Evolutionary conservation across 2,797 vertebrate species (phyloP), one percentile per base, ranked within the genome.

Genomic region (Enteromius mattozi): DNA sequence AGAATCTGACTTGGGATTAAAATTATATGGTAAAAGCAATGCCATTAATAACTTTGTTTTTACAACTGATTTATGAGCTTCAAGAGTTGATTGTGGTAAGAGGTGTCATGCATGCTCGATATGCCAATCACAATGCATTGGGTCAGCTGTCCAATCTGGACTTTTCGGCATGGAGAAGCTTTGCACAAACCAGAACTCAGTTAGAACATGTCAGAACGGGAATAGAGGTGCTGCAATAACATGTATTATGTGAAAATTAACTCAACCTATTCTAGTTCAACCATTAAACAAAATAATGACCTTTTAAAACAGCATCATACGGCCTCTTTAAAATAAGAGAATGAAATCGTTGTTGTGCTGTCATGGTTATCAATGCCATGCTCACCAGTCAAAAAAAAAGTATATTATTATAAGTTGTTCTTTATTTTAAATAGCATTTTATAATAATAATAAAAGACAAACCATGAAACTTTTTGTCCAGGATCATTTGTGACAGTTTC

Each of bases 381-480:
- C n/a, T 59, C 4, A 59, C 24, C 3, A 59, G n/a, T 59, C 4
- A 10, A 24, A 59, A 59, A 12, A 3, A 12, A 14, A 16, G 14
- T 4, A 51, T 21, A 54, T 21, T 54, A 54, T 51, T 5, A 54
- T 54, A 19, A 51, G 4, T 17, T 51, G 40, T 51, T 51, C 16
- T 17, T 14, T 27, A 13, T 30, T 27, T 27, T 30, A 61, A 61
- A 59, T 61, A n/a, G n/a, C 21, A 61, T 30, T 63, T 63, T 24
- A 13, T 14, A 17, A 35, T 5, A 19, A 19, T 10, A 33, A 33
- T 2, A 51, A 69, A 9, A 61, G 56, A 79, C n/a, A 10, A 51
- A 99, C 98, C 98, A 7, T 99, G 96, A 93, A 99, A 99, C 89
- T 99, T 99, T 92, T 97, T 94, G 92, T 99, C 97, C 94, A 99